These are phyloP conservation scores for Hemicrepidius hirtus DNA, from an alignment of 2,888 invertebrate species.

Conservation along the genomic window DNA sequence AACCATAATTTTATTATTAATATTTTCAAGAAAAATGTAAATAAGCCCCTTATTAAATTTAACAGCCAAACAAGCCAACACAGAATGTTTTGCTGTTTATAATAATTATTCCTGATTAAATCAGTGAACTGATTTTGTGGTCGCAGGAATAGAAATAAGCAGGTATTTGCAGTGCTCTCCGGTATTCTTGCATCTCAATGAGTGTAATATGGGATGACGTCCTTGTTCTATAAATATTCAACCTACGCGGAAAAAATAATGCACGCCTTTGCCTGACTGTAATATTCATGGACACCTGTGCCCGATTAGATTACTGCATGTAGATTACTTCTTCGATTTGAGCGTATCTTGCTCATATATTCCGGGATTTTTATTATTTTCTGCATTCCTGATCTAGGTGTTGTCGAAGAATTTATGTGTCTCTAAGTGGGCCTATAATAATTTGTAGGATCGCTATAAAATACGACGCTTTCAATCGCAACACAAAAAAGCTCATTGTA, in stretches of 20 bases:
- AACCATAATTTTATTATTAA: neutral
- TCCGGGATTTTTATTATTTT: constrained; percentile 50
- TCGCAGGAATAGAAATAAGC: constrained; percentile 7
- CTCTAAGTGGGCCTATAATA: constrained; percentile 44
- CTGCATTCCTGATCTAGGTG: constrained; percentile 54
- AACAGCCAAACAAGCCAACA: neutral
- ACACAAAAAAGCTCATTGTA: constrained; percentile 9
- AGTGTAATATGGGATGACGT: constrained; percentile 59
- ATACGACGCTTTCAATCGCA: constrained; percentile 22
- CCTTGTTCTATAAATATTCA: constrained; percentile 66
- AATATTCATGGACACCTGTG: constrained; percentile 68
- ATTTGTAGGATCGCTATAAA: constrained; percentile 42
- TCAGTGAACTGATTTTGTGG: neutral
- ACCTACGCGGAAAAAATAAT: constrained; percentile 63
- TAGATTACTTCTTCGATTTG: constrained; percentile 66
- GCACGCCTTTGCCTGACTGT: constrained; percentile 62
- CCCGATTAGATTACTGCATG: constrained; percentile 66
- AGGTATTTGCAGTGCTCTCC: constrained; percentile 24
- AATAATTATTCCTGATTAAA: neutral
- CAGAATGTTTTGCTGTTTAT: neutral
- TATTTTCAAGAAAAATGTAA: neutral
- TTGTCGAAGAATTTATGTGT: constrained; percentile 49
- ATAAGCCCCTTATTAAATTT: constrained; percentile 5
- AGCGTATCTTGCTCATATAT: constrained; percentile 61
- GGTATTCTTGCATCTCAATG: constrained; percentile 32